Evolutionary conservation across 2,113 vertebrate species (phyloP).

Genomic region (Neoarius graeffei): DNA sequence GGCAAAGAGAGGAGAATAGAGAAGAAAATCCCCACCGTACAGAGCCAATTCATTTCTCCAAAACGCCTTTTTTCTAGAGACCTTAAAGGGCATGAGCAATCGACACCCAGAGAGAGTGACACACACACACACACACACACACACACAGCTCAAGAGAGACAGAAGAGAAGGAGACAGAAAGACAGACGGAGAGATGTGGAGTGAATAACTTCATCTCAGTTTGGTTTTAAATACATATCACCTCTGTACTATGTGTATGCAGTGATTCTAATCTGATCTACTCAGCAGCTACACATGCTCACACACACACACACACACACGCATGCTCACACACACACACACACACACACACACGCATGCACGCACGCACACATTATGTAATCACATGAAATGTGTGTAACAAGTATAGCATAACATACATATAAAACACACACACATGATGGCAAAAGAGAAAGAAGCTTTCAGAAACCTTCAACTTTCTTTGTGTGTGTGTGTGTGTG

Average conservation of each 20-base stretch:
- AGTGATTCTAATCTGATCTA: not conserved
- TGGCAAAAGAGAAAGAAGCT: too few species aligned
- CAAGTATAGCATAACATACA: too few species aligned
- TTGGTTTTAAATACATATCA: slow-evolving; percentile 7
- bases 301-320: slow-evolving; percentile 40
- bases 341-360: slow-evolving; percentile 47
- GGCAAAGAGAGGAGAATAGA: slow-evolving; percentile 66
- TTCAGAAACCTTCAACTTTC: too few species aligned
- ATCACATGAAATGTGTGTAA: too few species aligned
- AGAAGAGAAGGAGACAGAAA: not conserved
- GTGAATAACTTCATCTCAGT: not conserved
- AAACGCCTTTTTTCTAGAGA: slow-evolving; percentile 83
- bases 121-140: slow-evolving; percentile 26
- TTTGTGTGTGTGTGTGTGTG: too few species aligned
- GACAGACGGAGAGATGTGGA: not conserved
- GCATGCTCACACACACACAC: slow-evolving; percentile 55
- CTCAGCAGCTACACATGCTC: slow-evolving; percentile 2
- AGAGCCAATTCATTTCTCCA: slow-evolving; percentile 78
- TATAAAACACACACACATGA: not conserved
- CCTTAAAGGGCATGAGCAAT: slow-evolving; percentile 49
- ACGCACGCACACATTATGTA: too few species aligned
- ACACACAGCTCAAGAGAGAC: not conserved
- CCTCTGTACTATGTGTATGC: not conserved
- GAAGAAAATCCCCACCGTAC: slow-evolving; percentile 70
- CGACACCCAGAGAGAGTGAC: slow-evolving; percentile 32